A percentile compares a stretch with the other conserved stretches of the same genome.
Conservation (phyloP, 2,888 invertebrate species). For the Acleris sparsana region DNA sequence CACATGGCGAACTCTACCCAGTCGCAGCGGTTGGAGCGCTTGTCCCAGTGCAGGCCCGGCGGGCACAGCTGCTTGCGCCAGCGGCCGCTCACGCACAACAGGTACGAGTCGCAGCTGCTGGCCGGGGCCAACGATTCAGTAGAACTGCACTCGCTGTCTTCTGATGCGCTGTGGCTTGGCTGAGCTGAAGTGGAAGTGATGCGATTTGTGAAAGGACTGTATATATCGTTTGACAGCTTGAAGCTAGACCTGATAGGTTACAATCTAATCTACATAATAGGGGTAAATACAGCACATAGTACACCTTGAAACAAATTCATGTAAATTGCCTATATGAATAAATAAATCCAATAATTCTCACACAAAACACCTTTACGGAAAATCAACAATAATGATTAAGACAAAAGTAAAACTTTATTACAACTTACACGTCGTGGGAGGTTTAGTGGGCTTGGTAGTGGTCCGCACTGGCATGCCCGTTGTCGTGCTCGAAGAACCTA, state of each 20-base stretch:
- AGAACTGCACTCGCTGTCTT: constrained; percentile 54
- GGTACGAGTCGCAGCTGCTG: constrained; percentile 88
- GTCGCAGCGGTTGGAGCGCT: constrained; percentile 87
- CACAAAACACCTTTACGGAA: too few species aligned
- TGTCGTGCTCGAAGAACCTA: neutral
- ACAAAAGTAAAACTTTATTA: too few species aligned
- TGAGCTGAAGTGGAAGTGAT: constrained; percentile 39
- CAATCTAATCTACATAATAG: too few species aligned
- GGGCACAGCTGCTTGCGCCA: constrained; percentile 89
- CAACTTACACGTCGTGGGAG: constrained; percentile 7
- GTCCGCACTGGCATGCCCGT: constrained; percentile 9
- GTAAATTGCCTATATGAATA: too few species aligned
- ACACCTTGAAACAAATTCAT: too few species aligned
- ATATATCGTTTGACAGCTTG: too few species aligned
- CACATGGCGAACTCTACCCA: constrained; percentile 92
- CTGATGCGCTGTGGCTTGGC: constrained; percentile 50
- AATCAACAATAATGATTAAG: too few species aligned
- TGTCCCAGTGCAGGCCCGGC: constrained; percentile 92
- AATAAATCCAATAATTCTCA: too few species aligned
- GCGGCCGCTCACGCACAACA: constrained; percentile 89
- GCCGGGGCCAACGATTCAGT: constrained; percentile 81
- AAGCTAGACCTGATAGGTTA: too few species aligned
- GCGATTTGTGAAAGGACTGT: neutral
- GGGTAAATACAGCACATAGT: too few species aligned
- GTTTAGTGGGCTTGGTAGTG: constrained; percentile 4